Base-by-base conservation (phyloP, 64 coral and sea anemone species). In the Astreopora myriophthalma region DNA sequence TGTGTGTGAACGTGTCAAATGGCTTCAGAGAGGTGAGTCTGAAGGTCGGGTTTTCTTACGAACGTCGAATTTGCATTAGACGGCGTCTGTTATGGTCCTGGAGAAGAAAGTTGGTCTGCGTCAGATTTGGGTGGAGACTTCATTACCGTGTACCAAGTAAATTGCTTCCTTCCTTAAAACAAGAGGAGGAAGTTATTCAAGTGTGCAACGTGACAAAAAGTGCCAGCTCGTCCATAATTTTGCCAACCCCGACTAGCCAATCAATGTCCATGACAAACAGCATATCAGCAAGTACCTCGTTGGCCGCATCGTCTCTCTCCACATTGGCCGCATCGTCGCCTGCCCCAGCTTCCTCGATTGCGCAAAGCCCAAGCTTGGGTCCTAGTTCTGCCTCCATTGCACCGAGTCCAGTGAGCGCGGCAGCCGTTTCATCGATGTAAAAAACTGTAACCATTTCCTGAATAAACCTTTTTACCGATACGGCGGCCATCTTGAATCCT, bases 1-100 rank as follows among this genome's bases (percentile, higher is more conserved):
- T 73, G 13, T 73, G 70, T 31, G 70, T n/a, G 2, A 36, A 12
- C 1, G 14, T 73, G 10, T 73, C 33, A 1, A 12, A 16, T 38
- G 11, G 29, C n/a, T 12, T 71, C 0, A 19, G 2, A 16, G 34
- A 17, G 19, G 33, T 24, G 33, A 20, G 22, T 3, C 17, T 55
- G 49, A 10, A 3, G 49, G 8, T 14, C 13, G 0, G 3, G 16
- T 0, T 13, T 13, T 55, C 17, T 55, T 0, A 0, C 0, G 16
- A 19, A 10, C 4, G 0, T 0, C 0, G n/a, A 0, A 22, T 64
- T 26, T 64, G 61, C 22, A 6, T 0, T 0, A 0, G 11, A 13
- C 0, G 17, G 51, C 0, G 51, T 44, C 11, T 3, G 40, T 5
- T 44, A 10, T 44, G 40, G 6, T 8, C 11, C 40, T 8, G 0